Base-by-base conservation (phyloP, 2,888 invertebrate species). In the Lepas anatifera region DNA sequence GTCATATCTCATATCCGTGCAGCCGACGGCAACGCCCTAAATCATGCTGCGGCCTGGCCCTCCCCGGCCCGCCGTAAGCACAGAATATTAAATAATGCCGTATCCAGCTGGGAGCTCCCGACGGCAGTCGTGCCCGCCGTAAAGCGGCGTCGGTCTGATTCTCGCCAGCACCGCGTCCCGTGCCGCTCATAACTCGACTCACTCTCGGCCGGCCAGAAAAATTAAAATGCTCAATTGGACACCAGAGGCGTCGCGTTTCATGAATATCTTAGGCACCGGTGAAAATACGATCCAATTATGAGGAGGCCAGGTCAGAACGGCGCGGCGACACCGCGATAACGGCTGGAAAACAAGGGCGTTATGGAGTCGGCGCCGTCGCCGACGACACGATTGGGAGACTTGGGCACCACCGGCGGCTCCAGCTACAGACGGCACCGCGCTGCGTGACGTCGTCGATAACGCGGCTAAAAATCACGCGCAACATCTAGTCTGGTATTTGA, bases 51-150 rank as follows among this genome's bases (percentile, higher is more conserved):
- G 32, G 35, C 58, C 7, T 22, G 22, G 22, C 32, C 32, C 32
- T 32, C 58, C 35, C 58, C 22, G 35, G 32, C 58, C 22, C 32
- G 58, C 58, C 32, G 58, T 58, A 58, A 58, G 58, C 58, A 58
- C 58, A 58, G 58, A 58, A 58, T 58, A 58, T 58, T 58, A 58
- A 58, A 58, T 58, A 58, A 58, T 58, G 32, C 35, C 58, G 35
- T 58, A 58, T 58, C 58, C 58, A 35, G 58, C n/a, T 58, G 58
- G 58, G 58, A 58, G 35, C 32, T 35, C 35, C 32, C 32, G 32
- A 35, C 32, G 58, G 32, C 32, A 58, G 32, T 35, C 32, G 58
- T 22, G 16, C 8, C 3, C 32, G 16, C 25, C 58, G 58, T 58
- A 58, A 58, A 58, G 58, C 7, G 32, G 6, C 25, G 25, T 18